These are phyloP conservation scores for Petrosia ficiformis DNA, from an alignment of 37 sponge, comb jelly and placozoan genomes.

Conservation along the genomic window DNA sequence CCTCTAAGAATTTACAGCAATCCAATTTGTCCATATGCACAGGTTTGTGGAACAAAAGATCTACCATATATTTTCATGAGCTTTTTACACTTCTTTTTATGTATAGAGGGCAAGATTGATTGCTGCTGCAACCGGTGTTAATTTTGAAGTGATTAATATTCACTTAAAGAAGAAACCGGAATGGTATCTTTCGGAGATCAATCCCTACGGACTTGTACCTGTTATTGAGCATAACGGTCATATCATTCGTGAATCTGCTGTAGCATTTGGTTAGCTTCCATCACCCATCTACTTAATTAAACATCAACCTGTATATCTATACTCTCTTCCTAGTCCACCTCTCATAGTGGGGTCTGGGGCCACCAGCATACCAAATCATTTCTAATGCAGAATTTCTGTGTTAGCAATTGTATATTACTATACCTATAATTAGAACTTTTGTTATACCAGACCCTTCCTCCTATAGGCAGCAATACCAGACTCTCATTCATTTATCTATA, in stretches of 20 bases:
- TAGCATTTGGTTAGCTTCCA: conserved; percentile 59
- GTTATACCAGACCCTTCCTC: too few species aligned
- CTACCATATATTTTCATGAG: too few species aligned
- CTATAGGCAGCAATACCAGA: too few species aligned
- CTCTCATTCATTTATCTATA: too few species aligned
- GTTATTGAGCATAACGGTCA: conserved; percentile 63
- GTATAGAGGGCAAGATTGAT: conserved; percentile 65
- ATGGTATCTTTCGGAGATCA: conserved; percentile 62
- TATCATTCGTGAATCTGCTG: conserved; percentile 56
- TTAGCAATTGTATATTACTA: not conserved
- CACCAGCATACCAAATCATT: too few species aligned
- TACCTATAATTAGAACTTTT: too few species aligned
- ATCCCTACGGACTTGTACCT: conserved; percentile 63
- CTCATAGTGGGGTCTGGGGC: not conserved
- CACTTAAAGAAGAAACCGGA: conserved; percentile 67
- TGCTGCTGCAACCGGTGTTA: conserved; percentile 40
- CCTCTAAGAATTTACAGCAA: conserved; percentile 73
- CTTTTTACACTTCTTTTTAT: not conserved
- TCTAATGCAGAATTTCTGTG: too few species aligned
- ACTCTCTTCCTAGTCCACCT: not conserved
- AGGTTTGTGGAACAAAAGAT: conserved; percentile 22
- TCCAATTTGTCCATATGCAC: conserved; percentile 79
- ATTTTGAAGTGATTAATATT: conserved; percentile 49
- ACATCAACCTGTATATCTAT: not conserved
- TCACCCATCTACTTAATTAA: not conserved